Base-by-base conservation (phyloP, 2,113 vertebrate genomes). In the Colistium nudipinnis region DNA sequence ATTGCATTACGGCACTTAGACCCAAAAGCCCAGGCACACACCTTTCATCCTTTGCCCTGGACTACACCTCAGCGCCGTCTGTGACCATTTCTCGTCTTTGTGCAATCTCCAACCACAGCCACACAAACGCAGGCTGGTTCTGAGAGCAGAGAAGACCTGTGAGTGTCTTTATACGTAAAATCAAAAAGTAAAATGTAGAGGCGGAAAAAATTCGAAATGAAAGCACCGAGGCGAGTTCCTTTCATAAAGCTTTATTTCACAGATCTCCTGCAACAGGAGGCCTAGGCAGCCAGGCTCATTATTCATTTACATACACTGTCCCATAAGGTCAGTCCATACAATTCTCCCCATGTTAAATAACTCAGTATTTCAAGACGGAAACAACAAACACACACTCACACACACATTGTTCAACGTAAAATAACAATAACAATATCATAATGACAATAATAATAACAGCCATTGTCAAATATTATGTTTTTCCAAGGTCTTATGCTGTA, bases 221-320 rank as follows among this genome's bases (percentile, higher is more conserved):
- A 33, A 1, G 14, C 35, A n/a, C 14, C 10, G 39, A 67, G 20
- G 10, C 13, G 6, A 27, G 16, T 73, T 84, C 84, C 84, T 92
- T 92, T 91, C 64, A 87, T 89, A 90, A 92, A 94, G 87, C 87
- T 94, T 94, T 94, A 94, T 93, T 93, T 88, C 87, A 92, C 91
- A 91, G 84, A 83, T 87, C 77, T 80, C 83, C 85, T 64, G 78
- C 71, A 64, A 64, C 80, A 73, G 80, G 87, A 62, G 38, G 19
- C 76, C 83, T 57, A 80, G 89, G 90, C 90, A 85, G 84, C 84
- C 70, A 87, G 87, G 90, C 88, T 91, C 96, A 94, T 95, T 70
- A 94, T 94, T 96, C 96, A 97, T 93, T 96, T 92, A 92, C 94
- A 97, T 92, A 93, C 91, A 92, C 91, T 88, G 91, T 92, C 92